Evolutionary conservation across 1,140 invertebrate genomes (phyloP), one percentile per base, ranked within the genome.

Genomic region (Cydia fagiglandana): DNA sequence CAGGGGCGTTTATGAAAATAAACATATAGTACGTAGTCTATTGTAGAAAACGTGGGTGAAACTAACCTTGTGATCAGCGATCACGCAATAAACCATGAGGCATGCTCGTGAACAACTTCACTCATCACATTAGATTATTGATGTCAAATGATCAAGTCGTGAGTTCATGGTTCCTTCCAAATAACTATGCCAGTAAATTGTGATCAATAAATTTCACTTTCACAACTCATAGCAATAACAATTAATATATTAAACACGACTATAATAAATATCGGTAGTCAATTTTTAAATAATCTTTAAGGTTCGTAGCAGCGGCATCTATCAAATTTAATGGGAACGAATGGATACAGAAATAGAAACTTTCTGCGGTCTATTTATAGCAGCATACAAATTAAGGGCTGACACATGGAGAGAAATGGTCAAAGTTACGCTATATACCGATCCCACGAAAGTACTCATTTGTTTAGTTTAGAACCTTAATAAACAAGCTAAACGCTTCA

Each of bases 1-100:
- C 66, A 70, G 66, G 38, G 66, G 66, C 66, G 66, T 70, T 38
- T 70, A 70, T 70, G 30, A 70, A 70, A 70, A 70, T 70, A 70
- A 70, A 70, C 66, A 41, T 38, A 38, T 20, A 70, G 30, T 70
- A 70, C 34, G 66, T 34, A 12, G 66, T 38, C 34, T 34, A 70
- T 70, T 70, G 34, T 70, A 41, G 15, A 38, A 45, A 17, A 70
- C 66, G 66, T 70, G 66, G 66, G 66, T 70, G 66, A 70, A 70
- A 70, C 66, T 70, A 70, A 38, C 66, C 66, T 70, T 70, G 66
- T 41, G 15, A 70, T 70, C 66, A 38, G n/a, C 9, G 64, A 34
- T 70, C 66, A 70, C 66, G 66, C 66, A 41, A 68, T 34, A 28
- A 17, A n/a, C 64, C 64, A 70, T 70, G 66, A 34, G 66, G 34